phyloP scores from a whole-genome alignment of 1,140 invertebrate genomes.

The Atopsyche davidsoni region DNA sequence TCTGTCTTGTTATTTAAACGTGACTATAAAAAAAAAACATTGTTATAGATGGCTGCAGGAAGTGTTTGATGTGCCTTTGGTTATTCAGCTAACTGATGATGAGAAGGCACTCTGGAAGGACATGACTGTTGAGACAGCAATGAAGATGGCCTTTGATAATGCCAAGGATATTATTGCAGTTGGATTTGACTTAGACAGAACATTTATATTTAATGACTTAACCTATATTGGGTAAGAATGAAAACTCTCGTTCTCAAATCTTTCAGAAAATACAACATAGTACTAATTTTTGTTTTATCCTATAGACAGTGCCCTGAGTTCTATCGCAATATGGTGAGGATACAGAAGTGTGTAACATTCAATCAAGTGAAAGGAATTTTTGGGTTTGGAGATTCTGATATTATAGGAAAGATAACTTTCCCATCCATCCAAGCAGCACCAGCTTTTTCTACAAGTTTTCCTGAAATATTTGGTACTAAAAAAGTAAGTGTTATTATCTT shows the following conservation, averaged over 20 bases:
- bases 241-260: not conserved
- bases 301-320: conserved; percentile 76
- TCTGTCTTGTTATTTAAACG: too few relatives aligned
- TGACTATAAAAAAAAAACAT: too few relatives aligned
- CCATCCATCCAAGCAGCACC: conserved; percentile 96
- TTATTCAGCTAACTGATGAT: conserved; percentile 97
- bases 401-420: conserved; percentile 95
- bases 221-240: conserved; percentile 81
- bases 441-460: conserved; percentile 91
- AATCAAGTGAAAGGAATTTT: conserved; percentile 97
- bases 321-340: conserved; percentile 86
- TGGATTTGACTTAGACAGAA: conserved; percentile 94
- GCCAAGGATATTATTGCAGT: conserved; percentile 97
- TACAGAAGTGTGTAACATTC: conserved; percentile 91
- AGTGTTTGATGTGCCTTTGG: conserved; percentile 91
- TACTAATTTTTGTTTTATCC: conserved; percentile 29
- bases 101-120: conserved; percentile 99
- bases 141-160: conserved; percentile 83
- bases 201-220: conserved; percentile 95
- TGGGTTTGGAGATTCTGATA: conserved; percentile 93
- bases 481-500: conserved; percentile 60
- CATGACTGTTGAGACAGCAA: conserved; percentile 82
- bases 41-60: conserved; percentile 99
- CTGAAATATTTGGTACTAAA: conserved; percentile 82
- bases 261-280: not conserved